Evolutionary conservation across 2,888 invertebrate genomes (phyloP), one percentile per base, ranked within the genome.

Genomic region (Scaptodrosophila latifasciaeformis): DNA sequence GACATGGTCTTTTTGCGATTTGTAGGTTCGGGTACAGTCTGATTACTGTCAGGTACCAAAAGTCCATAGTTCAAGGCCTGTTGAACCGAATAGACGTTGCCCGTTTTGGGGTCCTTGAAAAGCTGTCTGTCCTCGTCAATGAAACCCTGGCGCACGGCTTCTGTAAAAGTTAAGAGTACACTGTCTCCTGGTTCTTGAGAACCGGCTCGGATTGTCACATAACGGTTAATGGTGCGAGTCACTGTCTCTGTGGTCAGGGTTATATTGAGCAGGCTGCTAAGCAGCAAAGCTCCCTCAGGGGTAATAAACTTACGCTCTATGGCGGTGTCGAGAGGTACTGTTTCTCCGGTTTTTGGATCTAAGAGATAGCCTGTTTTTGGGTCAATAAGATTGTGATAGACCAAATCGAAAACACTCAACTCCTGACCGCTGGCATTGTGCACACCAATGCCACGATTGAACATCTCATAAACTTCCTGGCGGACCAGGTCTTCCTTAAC

Each of bases 171-270:
- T 44, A 95, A 89, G 48, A 89, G 87, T 27, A 89, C 89, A 63
- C 89, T 89, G 30, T 78, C 74, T 70, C 88, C 88, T 40, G 88
- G 86, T 50, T 82, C 84, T 67, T 90, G 88, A 10, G 89, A 87
- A 19, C 88, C 69, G 43, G 91, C 91, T 12, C 92, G 91, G 17
- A 94, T 91, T 0, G 93, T 93, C 1, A 94, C 93, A 81, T 94
- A 92, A 17, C 93, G 89, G 83, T 93, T 93, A 29, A 96, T 92
- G 44, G 95, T 92, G 84, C 93, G 93, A 3, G 94, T 95, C 24
- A 95, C 93, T 5, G 95, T 94, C 83, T 95, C 93, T 13, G 94
- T 92, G 1, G 96, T 96, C 31, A 96, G 90, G 7, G 95, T 94
- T 48, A 97, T 94, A 83, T 95, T 95, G 49, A 96, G 87, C 49